A percentile compares a stretch with the other conserved stretches of the same genome.
phyloP scores from a whole-genome alignment of 1,140 invertebrate genomes.

The Magallana angulata region DNA sequence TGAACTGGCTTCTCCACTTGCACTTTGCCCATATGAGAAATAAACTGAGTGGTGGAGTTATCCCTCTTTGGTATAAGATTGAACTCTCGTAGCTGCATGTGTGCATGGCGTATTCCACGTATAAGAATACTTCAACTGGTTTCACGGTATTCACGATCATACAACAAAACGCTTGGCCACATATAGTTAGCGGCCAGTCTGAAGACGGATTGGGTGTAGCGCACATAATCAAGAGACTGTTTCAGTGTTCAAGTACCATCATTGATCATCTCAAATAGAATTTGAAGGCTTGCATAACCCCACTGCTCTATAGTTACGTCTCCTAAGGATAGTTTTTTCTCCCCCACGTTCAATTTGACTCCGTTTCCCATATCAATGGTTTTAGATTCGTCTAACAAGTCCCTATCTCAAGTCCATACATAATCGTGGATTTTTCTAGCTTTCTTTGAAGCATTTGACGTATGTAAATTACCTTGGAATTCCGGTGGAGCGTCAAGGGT shows the following conservation, averaged over 20 bases:
- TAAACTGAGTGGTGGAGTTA: not conserved
- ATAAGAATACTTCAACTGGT: not conserved
- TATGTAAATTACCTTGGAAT: no score
- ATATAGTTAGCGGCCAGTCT: constrained; percentile 36
- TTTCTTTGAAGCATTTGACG: not conserved
- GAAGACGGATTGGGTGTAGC: not conserved
- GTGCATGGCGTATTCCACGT: not conserved
- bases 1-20: not conserved
- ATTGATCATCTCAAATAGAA: constrained; percentile 30
- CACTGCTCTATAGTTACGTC: constrained; percentile 45
- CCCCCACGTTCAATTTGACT: constrained; percentile 28
- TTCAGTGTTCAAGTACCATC: not conserved
- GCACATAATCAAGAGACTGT: constrained; percentile 27
- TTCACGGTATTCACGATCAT: constrained; percentile 40
- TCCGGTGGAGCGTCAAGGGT: no score
- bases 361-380: not conserved
- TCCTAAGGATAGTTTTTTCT: constrained; percentile 37
- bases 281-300: constrained; percentile 36
- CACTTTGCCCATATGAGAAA: no score
- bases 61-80: not conserved
- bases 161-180: constrained; percentile 37
- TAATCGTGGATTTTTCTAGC: not conserved
- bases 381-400: not conserved
- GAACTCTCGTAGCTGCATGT: not conserved
- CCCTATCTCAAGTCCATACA: not conserved